Evolutionary conservation across 37 sponge, comb jelly and placozoan species (phyloP), one percentile per base, ranked within the genome.

Genomic region (Chondrosia reniformis): DNA sequence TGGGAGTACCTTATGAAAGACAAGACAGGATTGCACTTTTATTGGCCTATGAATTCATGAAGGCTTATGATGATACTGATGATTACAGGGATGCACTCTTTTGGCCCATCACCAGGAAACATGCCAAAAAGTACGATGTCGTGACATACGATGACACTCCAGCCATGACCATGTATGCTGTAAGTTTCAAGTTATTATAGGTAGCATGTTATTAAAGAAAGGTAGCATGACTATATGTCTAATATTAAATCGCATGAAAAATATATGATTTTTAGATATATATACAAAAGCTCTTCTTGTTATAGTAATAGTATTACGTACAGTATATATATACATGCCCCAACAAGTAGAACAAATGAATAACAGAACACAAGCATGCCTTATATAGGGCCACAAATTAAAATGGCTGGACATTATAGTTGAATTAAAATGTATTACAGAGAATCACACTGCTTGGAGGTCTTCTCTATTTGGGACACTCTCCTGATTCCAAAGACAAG

Each of bases 51-150:
- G 72, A 69, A 44, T 69, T 41, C 72, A 36, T 69, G 25, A 69
- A 69, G 9, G 72, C 72, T 12, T 39, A 34, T 40, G 72, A 69
- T 13, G 25, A 38, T 21, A 39, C 43, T 3, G 43, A 3, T 19
- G 72, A 69, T 44, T 24, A 25, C 2, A 37, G 72, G 72, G 72
- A 69, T 6, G 44, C 72, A 43, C 41, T 69, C 3, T 69, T 69
- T 44, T 69, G 72, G 72, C 42, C 36, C 39, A 69, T 69, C 72
- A 69, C 44, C 72, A 36, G 72, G 19, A 39, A 34, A 41, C n/a
- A 39, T 37, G 72, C 72, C 43, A 69, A 69, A 24, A 69, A 69
- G 72, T 34, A 69, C 24, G 72, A 69, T 44, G 24, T 69, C 43
- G 44, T 69, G 25, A 69, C 39, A 25, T 69, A 43, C 42, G 72